Conservation (phyloP, 2,797 vertebrate species). For the Brachymystax lenok region DNA sequence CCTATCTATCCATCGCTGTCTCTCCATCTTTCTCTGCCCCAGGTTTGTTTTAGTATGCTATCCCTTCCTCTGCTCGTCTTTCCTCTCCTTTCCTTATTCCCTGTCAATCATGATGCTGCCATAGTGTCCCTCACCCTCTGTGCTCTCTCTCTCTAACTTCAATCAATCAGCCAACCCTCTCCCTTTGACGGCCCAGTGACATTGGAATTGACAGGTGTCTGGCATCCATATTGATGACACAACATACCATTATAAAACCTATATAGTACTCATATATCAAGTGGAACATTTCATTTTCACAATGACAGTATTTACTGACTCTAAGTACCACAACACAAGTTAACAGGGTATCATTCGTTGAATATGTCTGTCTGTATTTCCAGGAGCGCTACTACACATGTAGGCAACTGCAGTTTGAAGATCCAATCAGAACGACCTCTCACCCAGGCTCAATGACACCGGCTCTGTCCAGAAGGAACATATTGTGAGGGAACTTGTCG, state of each 20-base stretch:
- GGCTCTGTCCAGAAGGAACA: conserved; percentile 4
- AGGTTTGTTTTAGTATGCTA: conserved; percentile 43
- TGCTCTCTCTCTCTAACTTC: conserved; percentile 50
- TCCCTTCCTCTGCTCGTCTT: conserved; percentile 22
- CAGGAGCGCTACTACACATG: background rate
- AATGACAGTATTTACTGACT: background rate
- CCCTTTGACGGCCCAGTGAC: conserved; percentile 51
- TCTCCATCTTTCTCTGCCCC: conserved; percentile 34
- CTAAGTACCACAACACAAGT: background rate
- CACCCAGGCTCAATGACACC: conserved; percentile 1
- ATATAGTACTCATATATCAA: background rate
- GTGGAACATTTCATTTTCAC: background rate
- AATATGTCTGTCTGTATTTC: background rate
- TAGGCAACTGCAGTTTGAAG: background rate
- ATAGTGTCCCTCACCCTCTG: conserved; percentile 64
- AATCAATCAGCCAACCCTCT: conserved; percentile 71
- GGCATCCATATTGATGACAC: conserved; percentile 56
- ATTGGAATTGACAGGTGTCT: conserved; percentile 69
- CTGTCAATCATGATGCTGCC: conserved; percentile 73
- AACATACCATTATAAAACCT: conserved; percentile 42
- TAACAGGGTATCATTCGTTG: background rate
- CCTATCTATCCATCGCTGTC: background rate
- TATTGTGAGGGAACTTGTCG: background rate
- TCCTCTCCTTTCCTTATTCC: conserved; percentile 14
- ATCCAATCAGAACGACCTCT: conserved; percentile 6